A percentile compares a stretch with the other conserved stretches of the same genome.
These are phyloP conservation scores for Cyrtorhinus lividipennis DNA, from an alignment of 1,140 invertebrate genomes.

Conservation along the genomic window DNA sequence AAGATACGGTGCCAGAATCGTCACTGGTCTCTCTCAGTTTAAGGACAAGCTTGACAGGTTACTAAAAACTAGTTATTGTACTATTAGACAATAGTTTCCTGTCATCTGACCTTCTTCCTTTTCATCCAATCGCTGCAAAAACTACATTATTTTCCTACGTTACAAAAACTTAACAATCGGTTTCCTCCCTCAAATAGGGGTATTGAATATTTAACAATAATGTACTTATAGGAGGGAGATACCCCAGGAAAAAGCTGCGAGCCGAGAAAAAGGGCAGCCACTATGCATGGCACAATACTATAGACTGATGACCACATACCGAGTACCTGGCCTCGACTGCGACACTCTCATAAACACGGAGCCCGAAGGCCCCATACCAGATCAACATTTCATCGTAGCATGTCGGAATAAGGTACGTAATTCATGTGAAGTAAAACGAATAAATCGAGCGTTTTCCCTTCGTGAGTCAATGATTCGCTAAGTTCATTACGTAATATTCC, in stretches of 20 bases:
- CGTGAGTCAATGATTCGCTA: no score
- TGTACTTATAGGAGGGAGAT: slow-evolving; percentile 50
- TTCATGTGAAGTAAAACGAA: no score
- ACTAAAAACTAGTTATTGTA: background rate
- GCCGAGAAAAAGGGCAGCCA: slow-evolving; percentile 76
- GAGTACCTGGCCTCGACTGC: slow-evolving; percentile 57
- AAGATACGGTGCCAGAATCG: slow-evolving; percentile 68
- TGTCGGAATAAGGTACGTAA: slow-evolving; percentile 70
- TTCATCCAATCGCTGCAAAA: no score
- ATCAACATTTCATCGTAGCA: slow-evolving; percentile 78
- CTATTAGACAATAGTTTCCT: background rate
- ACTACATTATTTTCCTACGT: no score
- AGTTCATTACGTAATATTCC: no score
- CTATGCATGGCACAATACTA: slow-evolving; percentile 98
- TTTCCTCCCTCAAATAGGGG: no score
- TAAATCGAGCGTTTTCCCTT: no score
- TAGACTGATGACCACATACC: slow-evolving; percentile 74
- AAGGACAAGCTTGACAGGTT: slow-evolving; percentile 80
- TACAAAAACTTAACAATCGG: no score
- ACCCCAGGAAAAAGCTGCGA: slow-evolving; percentile 63
- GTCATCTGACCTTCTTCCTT: background rate
- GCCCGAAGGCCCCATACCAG: slow-evolving; percentile 26
- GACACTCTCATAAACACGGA: slow-evolving; percentile 35
- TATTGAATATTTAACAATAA: no score
- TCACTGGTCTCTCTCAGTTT: slow-evolving; percentile 75